Base-by-base conservation (phyloP, 2,113 vertebrate genomes). In the Centropus bengalensis region DNA sequence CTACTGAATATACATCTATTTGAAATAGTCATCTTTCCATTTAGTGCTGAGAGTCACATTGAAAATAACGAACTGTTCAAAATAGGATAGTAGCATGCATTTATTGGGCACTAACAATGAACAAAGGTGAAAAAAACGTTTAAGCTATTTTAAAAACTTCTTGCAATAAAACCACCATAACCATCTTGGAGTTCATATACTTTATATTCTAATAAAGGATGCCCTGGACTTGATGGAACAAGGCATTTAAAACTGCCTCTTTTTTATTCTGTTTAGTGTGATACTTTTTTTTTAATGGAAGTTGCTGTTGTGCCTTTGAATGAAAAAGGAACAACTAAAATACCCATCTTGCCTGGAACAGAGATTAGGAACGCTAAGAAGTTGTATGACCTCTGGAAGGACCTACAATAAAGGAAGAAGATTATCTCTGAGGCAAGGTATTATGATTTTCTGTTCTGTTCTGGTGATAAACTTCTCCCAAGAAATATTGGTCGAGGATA, bases 361-460 rank as follows among this genome's bases (percentile, higher is more conserved):
- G 73, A 85, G 20, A 49, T 82, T 82, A 94, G 28, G 56, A 94
- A 87, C 69, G 59, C 5, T 85, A 69, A 82, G 95, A 80, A 55
- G 17, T 76, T 84, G 10, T 90, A 83, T 92, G 33, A 88, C 40
- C 52, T 82, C 94, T 86, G 26, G 77, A 81, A 18, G 2, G 14
- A 54, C 23, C 55, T 86, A 60, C 24, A 69, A 36, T 23, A 82
- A 94, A 82, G 20, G 60, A 94, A 86, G 68, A 83, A 89, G 33
- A 84, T 89, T 86, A 73, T 88, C 64, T 88, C 1, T 28, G 47
- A 77, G 56, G 40, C n/a, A 77, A 68, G 60, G 60, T 94, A 63
- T 91, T 62, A 81, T 52, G 33, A 73, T 71, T 40, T 88, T 77
- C 47, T 94, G 44, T 90, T 89, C 69, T 94, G 33, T 77, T 82